phyloP scores from a whole-genome alignment of 2,888 invertebrate genomes.

The Meandrusa payeni region DNA sequence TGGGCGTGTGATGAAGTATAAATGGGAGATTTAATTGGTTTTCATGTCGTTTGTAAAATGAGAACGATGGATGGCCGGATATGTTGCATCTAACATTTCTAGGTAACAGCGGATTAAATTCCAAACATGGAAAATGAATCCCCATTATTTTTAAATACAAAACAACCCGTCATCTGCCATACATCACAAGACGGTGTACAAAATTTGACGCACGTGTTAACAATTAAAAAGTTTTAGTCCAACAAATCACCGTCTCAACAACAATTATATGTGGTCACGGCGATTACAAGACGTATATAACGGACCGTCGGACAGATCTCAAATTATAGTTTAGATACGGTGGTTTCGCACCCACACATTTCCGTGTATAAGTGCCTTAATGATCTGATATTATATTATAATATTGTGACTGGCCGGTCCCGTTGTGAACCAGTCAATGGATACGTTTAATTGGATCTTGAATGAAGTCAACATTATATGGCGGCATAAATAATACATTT shows the following conservation, averaged over 20 bases:
- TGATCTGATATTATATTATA: constrained; percentile 74
- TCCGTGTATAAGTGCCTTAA: constrained; percentile 72
- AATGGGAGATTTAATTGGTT: not conserved
- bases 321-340: constrained; percentile 79
- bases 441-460: constrained; percentile 52
- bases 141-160: constrained; percentile 23
- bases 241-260: constrained; percentile 65
- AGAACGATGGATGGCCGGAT: constrained; percentile 14
- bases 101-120: constrained; percentile 12
- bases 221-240: constrained; percentile 65
- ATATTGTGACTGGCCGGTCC: constrained; percentile 59
- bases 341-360: constrained; percentile 79
- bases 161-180: constrained; percentile 24
- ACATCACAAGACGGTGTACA: constrained; percentile 30
- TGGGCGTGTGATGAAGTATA: constrained; percentile 16
- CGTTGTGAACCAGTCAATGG: constrained; percentile 60
- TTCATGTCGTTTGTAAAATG: constrained; percentile 2
- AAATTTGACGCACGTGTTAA: constrained; percentile 67
- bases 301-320: constrained; percentile 64
- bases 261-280: constrained; percentile 71
- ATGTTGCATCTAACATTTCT: constrained; percentile 4
- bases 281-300: constrained; percentile 60
- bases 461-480: constrained; percentile 47
- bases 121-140: constrained; percentile 32
- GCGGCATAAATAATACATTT: constrained; percentile 52